phyloP scores from a whole-genome alignment of 2,888 invertebrate species.

The Pristionchus japonicus region DNA sequence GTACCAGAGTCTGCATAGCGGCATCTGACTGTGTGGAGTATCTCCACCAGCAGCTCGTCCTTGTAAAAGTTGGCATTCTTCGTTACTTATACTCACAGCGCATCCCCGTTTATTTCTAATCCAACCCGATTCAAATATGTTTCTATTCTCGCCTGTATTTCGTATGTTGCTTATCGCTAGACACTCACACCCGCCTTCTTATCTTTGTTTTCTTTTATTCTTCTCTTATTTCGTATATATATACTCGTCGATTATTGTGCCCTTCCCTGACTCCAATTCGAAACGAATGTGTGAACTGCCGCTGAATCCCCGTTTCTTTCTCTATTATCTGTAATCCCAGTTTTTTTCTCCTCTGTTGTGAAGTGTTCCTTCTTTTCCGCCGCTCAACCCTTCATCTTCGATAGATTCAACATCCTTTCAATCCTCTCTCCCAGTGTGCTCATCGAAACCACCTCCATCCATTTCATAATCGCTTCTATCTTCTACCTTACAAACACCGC shows the following conservation, averaged over 20 bases:
- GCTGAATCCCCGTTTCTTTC: neutral
- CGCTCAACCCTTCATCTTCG: neutral
- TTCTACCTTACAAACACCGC: neutral
- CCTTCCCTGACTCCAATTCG: neutral
- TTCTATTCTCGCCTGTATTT: conserved; percentile 13
- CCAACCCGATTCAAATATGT: conserved; percentile 11
- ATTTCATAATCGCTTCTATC: neutral
- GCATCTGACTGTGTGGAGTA: neutral
- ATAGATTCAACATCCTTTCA: neutral
- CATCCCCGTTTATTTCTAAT: conserved; percentile 29
- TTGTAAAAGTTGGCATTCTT: conserved; percentile 45
- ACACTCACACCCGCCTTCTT: neutral
- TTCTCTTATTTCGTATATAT: neutral
- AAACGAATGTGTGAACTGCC: neutral
- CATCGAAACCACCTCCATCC: neutral
- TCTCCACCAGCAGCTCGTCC: neutral
- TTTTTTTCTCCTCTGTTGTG: neutral
- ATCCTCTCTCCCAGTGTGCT: neutral
- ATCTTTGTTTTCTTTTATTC: neutral
- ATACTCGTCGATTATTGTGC: neutral
- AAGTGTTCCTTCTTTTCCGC: neutral
- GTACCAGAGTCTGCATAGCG: conserved; percentile 46
- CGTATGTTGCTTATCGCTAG: neutral
- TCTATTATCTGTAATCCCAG: neutral
- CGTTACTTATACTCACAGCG: conserved; percentile 42